These are phyloP conservation scores for Lasioglossum malachurum DNA, from an alignment of 2,888 invertebrate genomes.

Conservation along the genomic window DNA sequence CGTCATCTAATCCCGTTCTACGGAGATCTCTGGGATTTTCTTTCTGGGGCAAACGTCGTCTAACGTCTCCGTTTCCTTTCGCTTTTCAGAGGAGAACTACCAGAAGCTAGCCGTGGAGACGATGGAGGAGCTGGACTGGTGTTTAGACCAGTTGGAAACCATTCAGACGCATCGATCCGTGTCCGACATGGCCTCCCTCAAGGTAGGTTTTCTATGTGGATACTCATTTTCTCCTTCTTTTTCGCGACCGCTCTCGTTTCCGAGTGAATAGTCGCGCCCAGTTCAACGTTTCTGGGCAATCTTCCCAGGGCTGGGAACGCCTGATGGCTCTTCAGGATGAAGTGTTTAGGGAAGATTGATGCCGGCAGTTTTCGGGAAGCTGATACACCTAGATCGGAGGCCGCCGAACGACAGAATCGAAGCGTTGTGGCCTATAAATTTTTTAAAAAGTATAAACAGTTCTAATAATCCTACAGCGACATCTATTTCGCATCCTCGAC, in stretches of 20 bases:
- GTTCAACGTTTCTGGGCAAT: neutral
- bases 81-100: constrained; percentile 94
- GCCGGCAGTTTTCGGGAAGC: neutral
- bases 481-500: neutral
- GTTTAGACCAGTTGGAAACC: constrained; percentile 99
- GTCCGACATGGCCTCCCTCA: constrained; percentile 99
- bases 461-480: neutral
- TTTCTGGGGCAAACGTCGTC: neutral
- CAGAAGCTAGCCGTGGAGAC: constrained; percentile 98
- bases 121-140: constrained; percentile 99
- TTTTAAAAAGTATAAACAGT: neutral
- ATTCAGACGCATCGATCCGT: constrained; percentile 99
- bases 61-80: constrained; percentile 9
- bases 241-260: constrained; percentile 29
- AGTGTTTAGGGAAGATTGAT: constrained; percentile 18
- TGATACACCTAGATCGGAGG: neutral
- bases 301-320: neutral
- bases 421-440: neutral
- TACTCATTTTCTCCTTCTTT: constrained; percentile 19
- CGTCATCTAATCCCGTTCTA: too few relatives aligned
- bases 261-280: neutral
- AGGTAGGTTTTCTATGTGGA: constrained; percentile 88
- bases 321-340: neutral
- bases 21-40: too few relatives aligned
- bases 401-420: neutral